Conservation (phyloP, 2,113 vertebrate genomes). For the Bungarus multicinctus region DNA sequence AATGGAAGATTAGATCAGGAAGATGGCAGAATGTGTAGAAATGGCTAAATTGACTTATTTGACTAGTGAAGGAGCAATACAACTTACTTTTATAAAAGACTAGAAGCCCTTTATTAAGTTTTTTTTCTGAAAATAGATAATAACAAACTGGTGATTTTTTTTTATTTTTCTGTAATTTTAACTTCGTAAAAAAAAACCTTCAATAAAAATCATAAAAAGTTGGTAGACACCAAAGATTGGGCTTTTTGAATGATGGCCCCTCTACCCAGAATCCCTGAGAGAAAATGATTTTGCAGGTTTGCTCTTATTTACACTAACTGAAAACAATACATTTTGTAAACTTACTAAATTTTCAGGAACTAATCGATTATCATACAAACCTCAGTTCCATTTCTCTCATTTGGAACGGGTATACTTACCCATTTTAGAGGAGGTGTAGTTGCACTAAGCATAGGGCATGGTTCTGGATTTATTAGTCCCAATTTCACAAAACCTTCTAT, state of each 20-base stretch:
- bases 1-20: not conserved
- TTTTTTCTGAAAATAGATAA: not conserved
- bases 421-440: conserved; percentile 74
- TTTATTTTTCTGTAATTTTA: not conserved
- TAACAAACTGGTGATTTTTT: not conserved
- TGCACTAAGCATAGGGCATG: conserved; percentile 70
- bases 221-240: not conserved
- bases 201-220: not conserved
- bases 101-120: not conserved
- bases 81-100: not conserved
- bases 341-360: not conserved
- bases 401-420: conserved; percentile 70
- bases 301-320: not conserved
- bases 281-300: not conserved
- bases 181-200: not conserved
- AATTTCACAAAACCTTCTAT: conserved; percentile 86
- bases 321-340: not conserved
- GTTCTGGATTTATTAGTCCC: conserved; percentile 85
- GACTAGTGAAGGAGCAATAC: not conserved
- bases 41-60: not conserved
- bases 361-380: not conserved
- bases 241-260: not conserved
- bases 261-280: not conserved
- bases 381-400: not conserved
- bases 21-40: not conserved